phyloP scores from a whole-genome alignment of 1,140 invertebrate genomes.

The Wasmannia auropunctata region DNA sequence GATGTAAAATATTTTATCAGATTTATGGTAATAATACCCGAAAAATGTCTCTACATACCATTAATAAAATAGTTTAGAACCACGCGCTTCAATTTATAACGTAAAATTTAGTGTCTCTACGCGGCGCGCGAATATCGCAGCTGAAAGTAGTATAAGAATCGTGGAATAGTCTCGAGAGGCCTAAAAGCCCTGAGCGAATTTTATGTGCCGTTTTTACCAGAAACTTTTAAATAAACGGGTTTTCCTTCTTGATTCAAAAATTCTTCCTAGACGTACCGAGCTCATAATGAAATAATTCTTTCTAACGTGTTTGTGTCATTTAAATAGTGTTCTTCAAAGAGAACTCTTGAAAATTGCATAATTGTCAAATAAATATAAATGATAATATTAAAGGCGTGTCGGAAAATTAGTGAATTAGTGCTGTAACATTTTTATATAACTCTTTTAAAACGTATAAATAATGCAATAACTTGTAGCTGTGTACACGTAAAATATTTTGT shows the following conservation, averaged over 20 bases:
- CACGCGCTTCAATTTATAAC: neutral
- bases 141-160: neutral
- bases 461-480: too few species aligned
- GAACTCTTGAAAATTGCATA: neutral
- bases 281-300: conserved; percentile 13
- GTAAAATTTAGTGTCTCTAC: neutral
- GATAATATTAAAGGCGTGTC: neutral
- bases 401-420: neutral
- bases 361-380: neutral
- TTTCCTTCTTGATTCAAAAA: conserved; percentile 12
- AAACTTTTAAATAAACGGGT: conserved; percentile 50
- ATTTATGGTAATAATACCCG: neutral
- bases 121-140: neutral
- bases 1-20: neutral
- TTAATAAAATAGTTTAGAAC: neutral
- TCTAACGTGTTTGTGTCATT: neutral
- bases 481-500: conserved; percentile 26
- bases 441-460: neutral
- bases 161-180: conserved; percentile 9
- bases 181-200: conserved; percentile 26
- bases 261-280: neutral
- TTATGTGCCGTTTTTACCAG: neutral
- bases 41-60: neutral
- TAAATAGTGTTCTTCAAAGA: neutral
- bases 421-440: neutral